phyloP scores from a whole-genome alignment of 2,888 invertebrate genomes.

The Merodon equestris region DNA sequence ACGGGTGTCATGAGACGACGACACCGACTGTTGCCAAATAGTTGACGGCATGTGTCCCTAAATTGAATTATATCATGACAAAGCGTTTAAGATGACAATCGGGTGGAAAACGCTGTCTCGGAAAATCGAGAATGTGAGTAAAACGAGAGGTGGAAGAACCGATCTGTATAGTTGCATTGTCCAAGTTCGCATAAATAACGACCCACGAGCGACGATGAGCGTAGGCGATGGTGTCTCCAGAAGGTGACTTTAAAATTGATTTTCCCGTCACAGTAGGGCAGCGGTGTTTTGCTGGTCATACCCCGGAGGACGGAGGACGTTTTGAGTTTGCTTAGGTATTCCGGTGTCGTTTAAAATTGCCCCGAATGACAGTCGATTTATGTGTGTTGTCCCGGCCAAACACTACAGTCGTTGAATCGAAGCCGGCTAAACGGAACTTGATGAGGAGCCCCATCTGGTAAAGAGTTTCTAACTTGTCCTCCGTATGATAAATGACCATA shows the following conservation, averaged over 20 bases:
- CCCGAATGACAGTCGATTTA: constrained; percentile 62
- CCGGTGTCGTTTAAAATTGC: constrained; percentile 48
- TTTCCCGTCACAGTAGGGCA: constrained; percentile 17
- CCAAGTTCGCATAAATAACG: constrained; percentile 51
- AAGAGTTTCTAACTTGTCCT: constrained; percentile 60
- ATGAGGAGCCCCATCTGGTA: constrained; percentile 64
- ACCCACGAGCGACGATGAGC: constrained; percentile 18
- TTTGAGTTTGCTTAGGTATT: constrained; percentile 52
- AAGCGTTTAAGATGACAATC: constrained; percentile 48
- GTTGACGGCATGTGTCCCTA: constrained; percentile 49
- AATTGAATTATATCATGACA: constrained; percentile 67
- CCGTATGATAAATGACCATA: constrained; percentile 60
- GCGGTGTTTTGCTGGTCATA: constrained; percentile 1
- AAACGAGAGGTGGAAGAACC: constrained; percentile 10
- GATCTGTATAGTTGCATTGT: constrained; percentile 21
- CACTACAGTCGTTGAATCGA: constrained; percentile 14
- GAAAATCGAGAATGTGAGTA: not conserved
- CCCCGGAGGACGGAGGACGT: not conserved
- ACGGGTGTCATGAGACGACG: constrained; percentile 53
- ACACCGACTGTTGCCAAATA: constrained; percentile 58
- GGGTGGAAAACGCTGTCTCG: not conserved
- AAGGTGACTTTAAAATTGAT: constrained; percentile 34
- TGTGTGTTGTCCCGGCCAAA: constrained; percentile 59
- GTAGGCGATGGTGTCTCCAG: not conserved
- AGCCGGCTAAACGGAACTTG: constrained; percentile 46